Evolutionary conservation across 1,140 invertebrate genomes (phyloP).

Genomic region (Orchestia grillus): DNA sequence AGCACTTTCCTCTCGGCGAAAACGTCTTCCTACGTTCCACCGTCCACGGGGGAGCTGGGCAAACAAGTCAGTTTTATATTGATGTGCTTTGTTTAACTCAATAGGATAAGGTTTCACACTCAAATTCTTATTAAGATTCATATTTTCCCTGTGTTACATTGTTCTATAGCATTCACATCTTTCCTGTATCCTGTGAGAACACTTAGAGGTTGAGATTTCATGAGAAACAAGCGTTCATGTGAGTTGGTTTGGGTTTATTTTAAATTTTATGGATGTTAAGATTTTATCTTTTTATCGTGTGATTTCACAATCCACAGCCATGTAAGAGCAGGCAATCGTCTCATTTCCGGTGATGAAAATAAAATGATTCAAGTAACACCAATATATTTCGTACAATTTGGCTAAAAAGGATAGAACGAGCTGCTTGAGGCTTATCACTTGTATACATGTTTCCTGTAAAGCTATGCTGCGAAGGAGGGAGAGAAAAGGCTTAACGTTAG

Average conservation of each 20-base stretch:
- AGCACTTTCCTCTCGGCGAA: slow-evolving; percentile 72
- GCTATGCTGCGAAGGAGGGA: neutral
- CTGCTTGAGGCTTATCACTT: neutral
- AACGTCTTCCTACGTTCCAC: slow-evolving; percentile 50
- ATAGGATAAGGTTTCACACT: neutral
- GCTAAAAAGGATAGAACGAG: neutral
- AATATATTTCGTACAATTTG: neutral
- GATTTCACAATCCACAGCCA: neutral
- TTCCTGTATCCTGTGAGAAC: neutral
- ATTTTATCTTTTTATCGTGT: neutral
- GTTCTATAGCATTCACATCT: neutral
- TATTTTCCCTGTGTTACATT: neutral
- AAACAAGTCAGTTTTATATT: slow-evolving; percentile 58
- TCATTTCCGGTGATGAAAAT: neutral
- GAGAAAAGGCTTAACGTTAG: neutral
- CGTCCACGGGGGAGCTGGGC: slow-evolving; percentile 60
- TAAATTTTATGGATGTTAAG: neutral
- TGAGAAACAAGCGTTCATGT: neutral
- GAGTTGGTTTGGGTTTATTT: neutral
- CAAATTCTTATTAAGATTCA: neutral
- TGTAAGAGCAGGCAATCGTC: neutral
- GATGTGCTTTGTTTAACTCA: neutral
- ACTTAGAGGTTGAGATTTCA: neutral
- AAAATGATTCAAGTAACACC: neutral
- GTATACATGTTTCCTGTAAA: neutral